Percentiles rank a stretch among this genome's conserved stretches.
phyloP scores from a whole-genome alignment of 2,888 invertebrate genomes.

The Branchellion lobata region DNA sequence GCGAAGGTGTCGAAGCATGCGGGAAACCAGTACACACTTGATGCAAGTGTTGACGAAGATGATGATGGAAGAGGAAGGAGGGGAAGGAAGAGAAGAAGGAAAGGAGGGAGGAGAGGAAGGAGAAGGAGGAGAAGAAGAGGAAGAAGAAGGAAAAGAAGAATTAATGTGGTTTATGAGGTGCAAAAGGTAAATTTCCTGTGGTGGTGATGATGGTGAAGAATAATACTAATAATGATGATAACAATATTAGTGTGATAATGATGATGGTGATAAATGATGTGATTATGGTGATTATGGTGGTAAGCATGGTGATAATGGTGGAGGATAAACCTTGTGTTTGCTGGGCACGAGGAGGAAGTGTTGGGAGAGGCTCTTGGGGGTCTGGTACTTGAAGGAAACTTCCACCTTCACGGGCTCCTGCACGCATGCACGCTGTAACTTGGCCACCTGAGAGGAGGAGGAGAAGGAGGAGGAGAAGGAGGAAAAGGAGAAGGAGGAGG shows the following conservation, averaged over 20 bases:
- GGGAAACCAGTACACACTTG: conserved; percentile 81
- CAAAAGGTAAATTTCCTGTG: neutral
- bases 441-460: conserved; percentile 67
- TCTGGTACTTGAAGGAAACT: conserved; percentile 92
- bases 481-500: neutral
- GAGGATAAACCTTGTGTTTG: conserved; percentile 34
- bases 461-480: neutral
- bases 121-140: no score
- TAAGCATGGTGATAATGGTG: no score
- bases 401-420: conserved; percentile 93
- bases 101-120: no score
- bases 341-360: conserved; percentile 87
- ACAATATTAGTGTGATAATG: neutral
- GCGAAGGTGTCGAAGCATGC: conserved; percentile 85
- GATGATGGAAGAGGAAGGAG: conserved; percentile 75
- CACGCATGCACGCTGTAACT: conserved; percentile 89
- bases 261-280: neutral
- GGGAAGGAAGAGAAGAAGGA: no score
- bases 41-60: conserved; percentile 95
- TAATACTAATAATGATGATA: neutral
- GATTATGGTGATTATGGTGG: no score
- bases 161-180: neutral
- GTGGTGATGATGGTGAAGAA: no score
- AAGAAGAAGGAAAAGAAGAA: no score
- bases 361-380: conserved; percentile 92